phyloP scores from a whole-genome alignment of 2,888 invertebrate species.

The Himalopsyche japonica region DNA sequence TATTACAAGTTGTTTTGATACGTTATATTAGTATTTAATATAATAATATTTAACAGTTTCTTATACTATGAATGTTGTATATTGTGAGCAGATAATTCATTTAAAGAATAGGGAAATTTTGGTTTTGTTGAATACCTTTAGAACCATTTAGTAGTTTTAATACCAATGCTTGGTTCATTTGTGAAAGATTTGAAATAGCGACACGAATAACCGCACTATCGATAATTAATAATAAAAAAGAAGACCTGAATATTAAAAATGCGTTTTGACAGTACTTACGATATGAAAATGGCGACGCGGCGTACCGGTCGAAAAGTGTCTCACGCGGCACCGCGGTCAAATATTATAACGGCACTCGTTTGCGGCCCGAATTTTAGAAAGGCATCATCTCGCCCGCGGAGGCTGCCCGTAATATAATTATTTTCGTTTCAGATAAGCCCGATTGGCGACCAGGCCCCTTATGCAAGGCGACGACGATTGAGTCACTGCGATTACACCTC shows the following conservation, averaged over 20 bases:
- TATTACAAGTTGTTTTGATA: too few species aligned
- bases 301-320: neutral
- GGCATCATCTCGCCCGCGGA: conserved; percentile 12
- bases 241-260: neutral
- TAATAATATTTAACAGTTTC: too few species aligned
- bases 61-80: too few species aligned
- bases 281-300: neutral
- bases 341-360: neutral
- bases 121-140: too few species aligned
- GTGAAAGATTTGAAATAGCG: too few species aligned
- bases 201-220: too few species aligned
- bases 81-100: too few species aligned
- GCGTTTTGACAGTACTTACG: neutral
- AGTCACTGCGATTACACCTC: neutral
- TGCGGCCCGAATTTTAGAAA: conserved; percentile 6
- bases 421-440: conserved; percentile 11
- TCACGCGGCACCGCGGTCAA: neutral
- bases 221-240: neutral
- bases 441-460: neutral
- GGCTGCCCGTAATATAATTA: conserved; percentile 6
- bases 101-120: too few species aligned
- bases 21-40: too few species aligned
- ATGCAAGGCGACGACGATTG: conserved; percentile 8
- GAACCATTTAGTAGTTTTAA: too few species aligned
- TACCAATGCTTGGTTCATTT: too few species aligned